These are phyloP conservation scores for Callopanchax toddi DNA, from an alignment of 2,113 vertebrate genomes.

Conservation along the genomic window DNA sequence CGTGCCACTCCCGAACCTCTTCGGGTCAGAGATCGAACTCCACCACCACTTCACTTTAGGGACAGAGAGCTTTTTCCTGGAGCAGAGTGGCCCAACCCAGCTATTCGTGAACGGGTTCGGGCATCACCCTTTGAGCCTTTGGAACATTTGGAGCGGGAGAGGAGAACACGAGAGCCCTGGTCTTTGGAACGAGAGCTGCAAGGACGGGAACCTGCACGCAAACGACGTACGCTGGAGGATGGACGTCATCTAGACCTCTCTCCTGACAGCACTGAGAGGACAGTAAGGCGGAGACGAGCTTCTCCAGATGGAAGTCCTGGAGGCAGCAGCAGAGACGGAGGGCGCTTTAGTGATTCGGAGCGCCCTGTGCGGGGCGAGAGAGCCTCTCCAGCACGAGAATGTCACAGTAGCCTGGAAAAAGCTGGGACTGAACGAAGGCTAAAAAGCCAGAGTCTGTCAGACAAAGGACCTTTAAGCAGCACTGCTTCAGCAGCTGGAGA, in stretches of 20 bases:
- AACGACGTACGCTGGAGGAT: constrained; percentile 88
- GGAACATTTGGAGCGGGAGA: constrained; percentile 90
- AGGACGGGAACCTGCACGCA: constrained; percentile 87
- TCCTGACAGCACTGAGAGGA: constrained; percentile 90
- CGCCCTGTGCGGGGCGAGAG: constrained; percentile 87
- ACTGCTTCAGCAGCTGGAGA: constrained; percentile 61
- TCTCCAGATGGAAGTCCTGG: constrained; percentile 94
- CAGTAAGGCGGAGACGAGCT: constrained; percentile 86
- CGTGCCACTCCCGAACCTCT: constrained; percentile 89
- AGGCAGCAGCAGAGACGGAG: constrained; percentile 87
- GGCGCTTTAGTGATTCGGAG: constrained; percentile 90
- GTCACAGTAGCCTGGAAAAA: constrained; percentile 86
- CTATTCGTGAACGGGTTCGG: constrained; percentile 87
- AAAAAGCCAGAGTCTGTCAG: constrained; percentile 61
- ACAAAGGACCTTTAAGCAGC: constrained; percentile 53
- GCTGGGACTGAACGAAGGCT: constrained; percentile 83
- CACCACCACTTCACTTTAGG: constrained; percentile 92
- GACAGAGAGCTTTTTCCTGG: constrained; percentile 92
- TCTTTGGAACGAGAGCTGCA: constrained; percentile 91
- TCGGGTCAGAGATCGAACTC: constrained; percentile 91
- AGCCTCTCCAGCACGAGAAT: constrained; percentile 84
- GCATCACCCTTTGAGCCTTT: constrained; percentile 89
- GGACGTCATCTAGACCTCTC: constrained; percentile 91
- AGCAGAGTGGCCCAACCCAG: constrained; percentile 90
- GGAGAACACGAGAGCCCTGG: constrained; percentile 90